Evolutionary conservation across 2,888 invertebrate genomes (phyloP).

Genomic region (Cephus nigrinus): DNA sequence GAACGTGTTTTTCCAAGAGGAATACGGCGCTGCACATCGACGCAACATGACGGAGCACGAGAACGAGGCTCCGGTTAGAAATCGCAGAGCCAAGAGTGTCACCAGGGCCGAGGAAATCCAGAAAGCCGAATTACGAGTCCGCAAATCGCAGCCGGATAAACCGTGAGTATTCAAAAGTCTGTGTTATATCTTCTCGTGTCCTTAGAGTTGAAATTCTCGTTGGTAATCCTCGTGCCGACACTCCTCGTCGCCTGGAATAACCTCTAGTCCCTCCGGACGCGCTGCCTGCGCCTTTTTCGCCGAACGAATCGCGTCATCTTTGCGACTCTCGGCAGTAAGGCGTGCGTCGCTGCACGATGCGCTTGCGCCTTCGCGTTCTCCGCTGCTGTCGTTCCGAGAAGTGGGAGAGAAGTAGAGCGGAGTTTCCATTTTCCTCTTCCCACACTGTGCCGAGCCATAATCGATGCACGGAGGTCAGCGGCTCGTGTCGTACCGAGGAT

Average conservation of each 20-base stretch:
- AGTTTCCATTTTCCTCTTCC: not conserved
- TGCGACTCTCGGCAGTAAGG: not conserved
- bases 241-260: too few relatives aligned
- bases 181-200: not conserved
- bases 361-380: not conserved
- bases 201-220: not conserved
- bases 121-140: conserved; percentile 81
- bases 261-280: too few relatives aligned
- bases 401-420: not conserved
- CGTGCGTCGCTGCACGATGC: not conserved
- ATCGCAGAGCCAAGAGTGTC: conserved; percentile 85
- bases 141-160: conserved; percentile 85
- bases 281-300: not conserved
- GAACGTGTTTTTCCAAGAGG: too few relatives aligned
- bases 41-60: conserved; percentile 50
- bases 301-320: not conserved
- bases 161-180: conserved; percentile 75
- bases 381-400: not conserved
- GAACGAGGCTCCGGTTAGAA: conserved; percentile 68
- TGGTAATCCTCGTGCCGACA: too few relatives aligned
- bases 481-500: not conserved
- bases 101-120: conserved; percentile 90
- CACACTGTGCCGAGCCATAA: not conserved
- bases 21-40: too few relatives aligned
- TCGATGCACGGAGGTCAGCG: conserved; percentile 17